Evolutionary conservation across 2,797 vertebrate genomes (phyloP), one percentile per base, ranked within the genome.

Genomic region (Hypotaenidia okinawae): DNA sequence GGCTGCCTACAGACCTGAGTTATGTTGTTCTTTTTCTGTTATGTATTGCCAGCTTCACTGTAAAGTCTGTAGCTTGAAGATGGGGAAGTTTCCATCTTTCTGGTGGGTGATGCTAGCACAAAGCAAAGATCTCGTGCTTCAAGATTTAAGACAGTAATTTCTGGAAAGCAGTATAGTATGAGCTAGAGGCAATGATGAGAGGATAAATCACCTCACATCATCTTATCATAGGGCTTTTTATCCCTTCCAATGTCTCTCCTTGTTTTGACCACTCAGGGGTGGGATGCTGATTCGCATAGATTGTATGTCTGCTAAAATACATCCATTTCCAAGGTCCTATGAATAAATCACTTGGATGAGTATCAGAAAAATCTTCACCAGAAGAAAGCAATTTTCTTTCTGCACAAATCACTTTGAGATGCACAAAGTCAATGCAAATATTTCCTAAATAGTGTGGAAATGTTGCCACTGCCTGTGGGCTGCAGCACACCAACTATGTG

Each of bases 31-130:
- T 69, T 66, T 17, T 82, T 89, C 51, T n/a, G 32, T 35, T 69
- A 5, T 4, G 16, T 0, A 0, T 66, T 63, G 69, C 43, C 61
- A 83, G 37, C 0, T 0, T 49, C 70, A 49, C 16, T 62, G 22
- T 92, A 64, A 89, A 70, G 61, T 55, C n/a, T 41, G 39, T 66
- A 55, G 35, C 35, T 37, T 43, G 54, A 78, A 67, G 43, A 33
- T 0, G 62, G 21, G 14, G 24, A 79, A 69, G 23, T 72, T 8
- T 52, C 25, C 8, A 0, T 57, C 41, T 66, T 86, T 58, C 49
- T 75, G 51, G 30, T 81, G 41, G 66, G 13, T 84, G 43, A 58
- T 91, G 45, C 9, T 45, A 67, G 25, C 49, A 84, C 43, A 37
- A 63, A 54, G 35, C n/a, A 52, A 59, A 86, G 41, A 41, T 24